These are phyloP conservation scores for Paedocypris micromegethes DNA, from an alignment of 2,797 vertebrate species.

Conservation along the genomic window DNA sequence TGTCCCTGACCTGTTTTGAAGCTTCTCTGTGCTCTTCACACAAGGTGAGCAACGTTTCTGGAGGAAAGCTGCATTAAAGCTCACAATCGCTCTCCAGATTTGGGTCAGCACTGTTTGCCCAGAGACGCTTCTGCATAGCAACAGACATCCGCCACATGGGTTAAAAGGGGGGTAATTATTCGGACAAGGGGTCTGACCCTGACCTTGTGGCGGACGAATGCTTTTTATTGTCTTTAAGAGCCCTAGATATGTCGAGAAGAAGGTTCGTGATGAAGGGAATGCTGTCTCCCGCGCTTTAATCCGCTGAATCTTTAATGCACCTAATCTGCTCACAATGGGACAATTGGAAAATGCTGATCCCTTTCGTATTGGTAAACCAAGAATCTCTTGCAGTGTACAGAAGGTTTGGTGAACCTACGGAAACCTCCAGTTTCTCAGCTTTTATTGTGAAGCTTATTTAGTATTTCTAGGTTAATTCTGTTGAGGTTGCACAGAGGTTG, in stretches of 20 bases:
- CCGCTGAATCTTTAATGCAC: conserved; percentile 24
- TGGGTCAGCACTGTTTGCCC: conserved; percentile 56
- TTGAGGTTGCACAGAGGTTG: too few relatives aligned
- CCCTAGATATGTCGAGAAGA: not conserved
- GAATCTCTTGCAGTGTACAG: not conserved
- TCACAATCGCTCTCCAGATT: conserved; percentile 47
- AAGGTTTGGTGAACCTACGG: too few relatives aligned
- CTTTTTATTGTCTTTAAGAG: not conserved
- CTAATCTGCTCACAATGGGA: conserved; percentile 16
- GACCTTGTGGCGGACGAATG: not conserved
- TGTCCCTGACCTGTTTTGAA: conserved; percentile 23
- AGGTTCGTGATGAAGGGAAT: conserved; percentile 14
- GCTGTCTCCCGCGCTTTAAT: conserved; percentile 18
- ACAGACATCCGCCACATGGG: conserved; percentile 48
- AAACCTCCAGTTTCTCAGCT: too few relatives aligned
- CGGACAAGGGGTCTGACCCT: conserved; percentile 28
- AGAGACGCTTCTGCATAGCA: conserved; percentile 53
- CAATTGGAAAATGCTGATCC: conserved; percentile 1
- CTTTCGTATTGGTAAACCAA: not conserved
- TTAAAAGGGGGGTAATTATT: conserved; percentile 34
- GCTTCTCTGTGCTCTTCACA: conserved; percentile 11
- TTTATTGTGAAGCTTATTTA: too few relatives aligned
- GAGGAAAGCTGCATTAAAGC: conserved; percentile 32
- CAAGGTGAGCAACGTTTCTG: conserved; percentile 17
- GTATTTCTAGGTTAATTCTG: too few relatives aligned